Evolutionary conservation across 2,797 vertebrate genomes (phyloP), one percentile per base, ranked within the genome.

Genomic region (Amblyopsis hoosieri): DNA sequence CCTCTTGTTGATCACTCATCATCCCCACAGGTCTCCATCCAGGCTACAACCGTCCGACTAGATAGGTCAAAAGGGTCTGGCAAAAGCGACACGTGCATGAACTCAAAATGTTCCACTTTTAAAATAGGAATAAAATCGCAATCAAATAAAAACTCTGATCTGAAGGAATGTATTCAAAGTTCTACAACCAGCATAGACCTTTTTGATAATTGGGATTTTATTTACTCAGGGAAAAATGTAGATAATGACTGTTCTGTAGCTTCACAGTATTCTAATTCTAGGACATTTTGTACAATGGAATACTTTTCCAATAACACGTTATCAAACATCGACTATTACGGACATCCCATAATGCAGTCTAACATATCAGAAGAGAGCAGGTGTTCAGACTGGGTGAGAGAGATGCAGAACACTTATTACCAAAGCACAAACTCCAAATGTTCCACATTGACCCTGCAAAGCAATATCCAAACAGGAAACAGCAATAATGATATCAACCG

Each of bases 71-170:
- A 91, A 85, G 85, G 90, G 0, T 37, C 60, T 88, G 89, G 92
- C 86, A 89, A 92, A 70, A 89, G 91, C 90, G 96, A 95, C 81
- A 95, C 92, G 83, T 85, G 94, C 69, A 92, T 90, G 78, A 79
- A 94, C 64, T 78, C 90, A 15, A 67, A 95, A 92, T 94, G 95
- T 80, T 97, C 96, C 80, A 97, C 98, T 87, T 98, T 99, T 92
- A 98, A 92, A 94, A 94, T 96, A 92, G 95, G 95, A 88, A 94
- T 94, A 78, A 90, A 85, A 10, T 56, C 68, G 0, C 62, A 82
- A 53, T 67, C 73, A 67, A 80, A 85, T 57, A 85, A 75, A 75
- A 67, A 45, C 0, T 64, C 72, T 15, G 58, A 57, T 68, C 47
- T 75, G 49, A 15, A 53, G 11, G 33, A 53, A 59, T 81, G 80